These are phyloP conservation scores for Clepsis dumicolana DNA, from an alignment of 2,888 invertebrate genomes.

Conservation along the genomic window DNA sequence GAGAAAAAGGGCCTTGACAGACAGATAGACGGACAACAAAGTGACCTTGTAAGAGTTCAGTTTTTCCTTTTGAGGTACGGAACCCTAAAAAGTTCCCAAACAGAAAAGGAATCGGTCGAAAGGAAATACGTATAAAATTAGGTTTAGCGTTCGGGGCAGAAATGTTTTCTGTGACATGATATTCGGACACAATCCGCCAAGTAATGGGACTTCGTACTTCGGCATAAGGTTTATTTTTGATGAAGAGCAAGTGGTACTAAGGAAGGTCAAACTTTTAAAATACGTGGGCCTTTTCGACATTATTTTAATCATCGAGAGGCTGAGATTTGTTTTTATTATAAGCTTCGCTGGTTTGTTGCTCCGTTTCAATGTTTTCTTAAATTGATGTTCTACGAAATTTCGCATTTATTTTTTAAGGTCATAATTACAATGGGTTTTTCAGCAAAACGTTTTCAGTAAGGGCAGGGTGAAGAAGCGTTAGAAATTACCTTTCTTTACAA, in stretches of 20 bases:
- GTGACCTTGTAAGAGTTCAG: too few species aligned
- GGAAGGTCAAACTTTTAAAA: constrained; percentile 5
- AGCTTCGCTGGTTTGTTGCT: not conserved
- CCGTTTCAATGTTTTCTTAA: not conserved
- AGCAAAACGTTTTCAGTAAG: too few species aligned
- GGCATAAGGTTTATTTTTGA: not conserved
- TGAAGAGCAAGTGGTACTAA: not conserved
- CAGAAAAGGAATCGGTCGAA: constrained; percentile 19
- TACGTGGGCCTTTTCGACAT: not conserved
- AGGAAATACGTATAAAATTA: constrained; percentile 38
- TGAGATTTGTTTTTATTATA: constrained; percentile 4
- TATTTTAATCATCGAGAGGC: not conserved
- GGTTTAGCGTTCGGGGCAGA: constrained; percentile 2
- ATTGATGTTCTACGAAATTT: not conserved
- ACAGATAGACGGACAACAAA: too few species aligned
- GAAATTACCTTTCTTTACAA: too few species aligned
- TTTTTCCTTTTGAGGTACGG: too few species aligned
- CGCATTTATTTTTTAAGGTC: not conserved
- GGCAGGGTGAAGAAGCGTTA: too few species aligned
- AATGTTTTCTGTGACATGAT: constrained; percentile 23
- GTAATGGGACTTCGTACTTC: not conserved
- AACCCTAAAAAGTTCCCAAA: constrained; percentile 13
- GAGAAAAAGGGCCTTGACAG: too few species aligned
- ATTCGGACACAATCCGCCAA: not conserved
- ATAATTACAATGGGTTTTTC: too few species aligned